Base-by-base conservation (phyloP, 2,113 vertebrate genomes). In the Vidua chalybeata region DNA sequence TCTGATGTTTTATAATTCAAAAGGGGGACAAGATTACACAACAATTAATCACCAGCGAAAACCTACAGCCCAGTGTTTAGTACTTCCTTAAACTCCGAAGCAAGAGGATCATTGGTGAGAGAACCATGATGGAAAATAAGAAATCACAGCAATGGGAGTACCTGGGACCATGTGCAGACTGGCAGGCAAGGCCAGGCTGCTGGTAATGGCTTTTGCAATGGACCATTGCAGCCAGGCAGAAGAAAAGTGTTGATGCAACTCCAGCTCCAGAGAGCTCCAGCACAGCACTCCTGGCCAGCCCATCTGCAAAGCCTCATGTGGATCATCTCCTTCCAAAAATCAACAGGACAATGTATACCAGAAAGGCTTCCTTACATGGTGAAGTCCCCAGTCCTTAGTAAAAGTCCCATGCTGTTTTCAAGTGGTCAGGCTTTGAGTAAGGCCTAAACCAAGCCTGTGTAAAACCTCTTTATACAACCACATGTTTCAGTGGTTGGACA, bases 261-360 rank as follows among this genome's bases (percentile, higher is more conserved):
- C 43, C 41, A 79, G 54, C 18, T 90, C 33, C 75, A 66, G 68
- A 56, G 39, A 46, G 10, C 67, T 54, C 23, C 3, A 52, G 46
- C 8, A 26, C 43, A 81, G 41, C 16, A 51, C 7, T 89, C 27
- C 66, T 79, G 4, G 1, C 6, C 55, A 82, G 39, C 27, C 21
- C 41, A 54, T 52, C 35, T 16, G 2, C 74, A 51, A 19, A 83
- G 20, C 20, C 49, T 86, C 7, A 3, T 0, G 0, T 6, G 7
- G 39, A 58, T 55, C 0, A 0, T 26, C 6, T 9, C 37, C n/a
- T 87, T 64, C 66, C 58, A 80, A 80, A 90, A 87, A 66, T 62
- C 56, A 72, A 43, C 15, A 61, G 24, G 68, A 43, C 26, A 24
- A 51, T 7, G 9, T 19, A 16, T 6, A 15, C 33, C n/a, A 64